Evolutionary conservation across 1,140 invertebrate species (phyloP).

Genomic region (Lucilia cuprina): DNA sequence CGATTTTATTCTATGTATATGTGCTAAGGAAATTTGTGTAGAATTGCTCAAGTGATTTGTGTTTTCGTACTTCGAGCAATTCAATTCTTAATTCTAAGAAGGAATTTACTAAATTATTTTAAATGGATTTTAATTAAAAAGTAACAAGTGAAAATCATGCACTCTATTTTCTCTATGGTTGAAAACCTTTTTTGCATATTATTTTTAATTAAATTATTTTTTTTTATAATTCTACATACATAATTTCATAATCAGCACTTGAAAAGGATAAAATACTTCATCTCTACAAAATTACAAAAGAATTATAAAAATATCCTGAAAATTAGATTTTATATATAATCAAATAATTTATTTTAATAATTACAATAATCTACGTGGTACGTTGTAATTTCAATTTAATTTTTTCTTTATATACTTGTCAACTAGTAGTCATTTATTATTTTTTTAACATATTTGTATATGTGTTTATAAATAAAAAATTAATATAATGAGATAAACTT

Average conservation of each 20-base stretch:
- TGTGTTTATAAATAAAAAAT: no score
- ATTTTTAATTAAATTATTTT: neutral
- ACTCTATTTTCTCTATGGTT: neutral
- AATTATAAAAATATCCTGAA: neutral
- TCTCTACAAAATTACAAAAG: neutral
- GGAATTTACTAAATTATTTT: no score
- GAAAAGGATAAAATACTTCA: neutral
- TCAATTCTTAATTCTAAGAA: no score
- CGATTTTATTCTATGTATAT: no score
- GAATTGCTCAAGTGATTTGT: no score
- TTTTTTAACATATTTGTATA: no score
- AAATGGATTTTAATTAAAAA: neutral
- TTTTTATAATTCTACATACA: slow-evolving; percentile 8
- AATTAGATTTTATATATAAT: neutral
- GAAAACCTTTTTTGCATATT: neutral
- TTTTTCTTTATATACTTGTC: no score
- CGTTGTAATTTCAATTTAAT: neutral
- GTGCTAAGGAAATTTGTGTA: no score
- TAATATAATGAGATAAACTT: no score
- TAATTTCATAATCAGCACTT: slow-evolving; percentile 27
- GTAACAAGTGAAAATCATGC: neutral
- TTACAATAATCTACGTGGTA: neutral
- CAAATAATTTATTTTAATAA: neutral
- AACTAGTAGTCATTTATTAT: neutral
- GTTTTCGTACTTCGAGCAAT: no score